phyloP scores from a whole-genome alignment of 2,113 vertebrate genomes.

The Thalassoma bifasciatum region DNA sequence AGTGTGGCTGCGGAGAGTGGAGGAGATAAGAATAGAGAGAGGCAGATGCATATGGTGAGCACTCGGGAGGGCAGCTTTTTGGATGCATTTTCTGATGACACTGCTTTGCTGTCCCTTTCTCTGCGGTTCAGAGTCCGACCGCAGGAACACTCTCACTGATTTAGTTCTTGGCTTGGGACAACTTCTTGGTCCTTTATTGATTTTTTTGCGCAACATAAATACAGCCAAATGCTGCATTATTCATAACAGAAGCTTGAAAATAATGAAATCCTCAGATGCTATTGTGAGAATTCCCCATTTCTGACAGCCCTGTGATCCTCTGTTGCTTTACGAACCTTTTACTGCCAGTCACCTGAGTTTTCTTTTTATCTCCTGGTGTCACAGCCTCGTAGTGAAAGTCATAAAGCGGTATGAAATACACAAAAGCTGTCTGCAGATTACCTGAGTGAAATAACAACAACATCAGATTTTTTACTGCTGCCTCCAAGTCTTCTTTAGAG shows the following conservation, averaged over 20 bases:
- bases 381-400: background rate
- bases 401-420: background rate
- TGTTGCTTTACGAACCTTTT: background rate
- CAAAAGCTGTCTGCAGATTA: background rate
- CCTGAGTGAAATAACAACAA: background rate
- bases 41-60: conserved; percentile 10
- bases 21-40: conserved; percentile 4
- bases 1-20: background rate
- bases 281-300: background rate
- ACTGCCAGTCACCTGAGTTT: background rate
- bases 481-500: background rate
- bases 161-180: background rate
- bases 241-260: background rate
- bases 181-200: background rate
- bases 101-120: background rate
- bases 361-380: background rate
- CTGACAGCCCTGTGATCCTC: background rate
- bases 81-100: background rate
- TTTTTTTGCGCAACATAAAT: background rate
- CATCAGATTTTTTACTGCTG: background rate
- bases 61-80: background rate
- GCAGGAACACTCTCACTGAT: background rate
- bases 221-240: background rate
- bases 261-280: background rate
- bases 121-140: background rate